phyloP scores from a whole-genome alignment of 2,113 vertebrate species.

The Pampusana beccarii region DNA sequence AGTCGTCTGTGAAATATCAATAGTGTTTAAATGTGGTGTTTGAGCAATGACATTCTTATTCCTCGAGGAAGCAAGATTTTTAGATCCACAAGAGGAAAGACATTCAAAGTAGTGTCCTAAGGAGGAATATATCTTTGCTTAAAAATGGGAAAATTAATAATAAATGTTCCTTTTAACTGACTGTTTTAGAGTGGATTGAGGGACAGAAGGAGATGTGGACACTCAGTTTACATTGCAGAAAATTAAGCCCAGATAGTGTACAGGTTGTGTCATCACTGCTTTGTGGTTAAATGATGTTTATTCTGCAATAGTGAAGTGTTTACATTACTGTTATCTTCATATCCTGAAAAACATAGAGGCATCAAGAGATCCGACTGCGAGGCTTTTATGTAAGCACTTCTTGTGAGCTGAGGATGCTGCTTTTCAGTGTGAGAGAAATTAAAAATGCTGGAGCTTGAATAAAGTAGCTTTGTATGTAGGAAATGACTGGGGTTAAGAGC shows the following conservation, averaged over 20 bases:
- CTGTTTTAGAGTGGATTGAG: background rate
- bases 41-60: background rate
- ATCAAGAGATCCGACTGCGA: background rate
- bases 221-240: background rate
- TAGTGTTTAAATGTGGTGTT: background rate
- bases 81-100: background rate
- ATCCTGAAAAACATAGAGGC: conserved; percentile 42
- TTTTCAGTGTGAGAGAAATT: conserved; percentile 45
- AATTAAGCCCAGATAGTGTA: conserved; percentile 9
- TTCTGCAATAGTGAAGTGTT: conserved; percentile 15
- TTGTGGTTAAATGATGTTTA: conserved; percentile 35
- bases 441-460: conserved; percentile 16
- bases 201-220: background rate
- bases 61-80: background rate
- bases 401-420: background rate
- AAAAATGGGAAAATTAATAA: background rate
- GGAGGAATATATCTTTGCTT: background rate
- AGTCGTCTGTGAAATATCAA: background rate
- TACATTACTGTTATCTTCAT: conserved; percentile 30
- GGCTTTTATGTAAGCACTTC: conserved; percentile 26
- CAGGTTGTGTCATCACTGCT: background rate
- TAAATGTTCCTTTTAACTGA: background rate
- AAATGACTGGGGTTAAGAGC: conserved; percentile 56
- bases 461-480: conserved; percentile 36
- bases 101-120: background rate